These are phyloP conservation scores for Okamejei kenojei DNA, from an alignment of 2,797 vertebrate species.

Conservation along the genomic window DNA sequence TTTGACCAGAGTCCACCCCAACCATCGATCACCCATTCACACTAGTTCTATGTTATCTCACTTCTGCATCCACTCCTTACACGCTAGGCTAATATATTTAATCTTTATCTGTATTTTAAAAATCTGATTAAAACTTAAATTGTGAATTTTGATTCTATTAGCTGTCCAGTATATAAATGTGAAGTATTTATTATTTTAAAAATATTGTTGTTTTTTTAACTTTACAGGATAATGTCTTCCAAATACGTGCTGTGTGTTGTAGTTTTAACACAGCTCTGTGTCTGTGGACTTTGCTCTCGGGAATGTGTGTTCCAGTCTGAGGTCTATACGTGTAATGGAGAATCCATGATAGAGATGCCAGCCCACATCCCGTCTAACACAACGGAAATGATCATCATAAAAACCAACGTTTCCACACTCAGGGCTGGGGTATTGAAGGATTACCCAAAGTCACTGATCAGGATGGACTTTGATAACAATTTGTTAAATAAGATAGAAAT, in stretches of 20 bases:
- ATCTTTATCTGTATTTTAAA: background rate
- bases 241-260: background rate
- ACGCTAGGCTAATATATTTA: background rate
- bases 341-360: slow-evolving; percentile 53
- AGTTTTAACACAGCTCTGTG: background rate
- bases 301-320: background rate
- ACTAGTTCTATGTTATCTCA: no score
- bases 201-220: background rate
- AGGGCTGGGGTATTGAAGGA: slow-evolving; percentile 56
- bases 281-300: background rate
- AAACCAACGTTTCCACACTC: slow-evolving; percentile 54
- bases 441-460: slow-evolving; percentile 53
- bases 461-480: slow-evolving; percentile 59
- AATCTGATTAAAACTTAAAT: background rate
- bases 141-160: background rate
- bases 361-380: slow-evolving; percentile 44
- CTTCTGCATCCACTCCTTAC: no score
- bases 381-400: slow-evolving; percentile 60
- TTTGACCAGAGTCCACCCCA: no score
- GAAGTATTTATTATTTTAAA: background rate
- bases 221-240: background rate
- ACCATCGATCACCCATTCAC: no score
- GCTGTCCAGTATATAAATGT: background rate
- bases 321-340: slow-evolving; percentile 46
- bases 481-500: slow-evolving; percentile 53